Base-by-base conservation (phyloP, 2,888 invertebrate genomes). In the Rhodophaea formosa region DNA sequence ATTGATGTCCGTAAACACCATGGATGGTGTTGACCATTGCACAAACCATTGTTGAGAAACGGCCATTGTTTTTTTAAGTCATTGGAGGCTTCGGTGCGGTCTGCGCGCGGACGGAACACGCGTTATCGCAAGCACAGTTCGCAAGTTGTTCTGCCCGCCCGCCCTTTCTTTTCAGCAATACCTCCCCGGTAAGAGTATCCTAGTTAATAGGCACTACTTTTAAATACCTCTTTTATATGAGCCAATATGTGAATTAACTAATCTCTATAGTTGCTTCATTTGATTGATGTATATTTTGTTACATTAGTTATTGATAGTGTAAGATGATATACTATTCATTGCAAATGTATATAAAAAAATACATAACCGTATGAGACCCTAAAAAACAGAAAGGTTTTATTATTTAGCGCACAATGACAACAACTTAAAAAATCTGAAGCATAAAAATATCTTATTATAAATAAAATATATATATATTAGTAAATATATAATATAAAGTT, bases 31-130 rank as follows among this genome's bases (percentile, higher is more conserved):
- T 12, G 87, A 79, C 91, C 91, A 92, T 71, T 91, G 88, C 61
- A 90, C 78, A 69, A 89, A 90, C 90, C 91, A 92, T 78, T 90
- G 91, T 72, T 90, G 87, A 60, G 90, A 88, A 66, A 89, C 82
- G 59, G 91, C 88, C 88, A 91, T 91, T 53, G 61, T 73, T 8
- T 65, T 64, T 39, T 39, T 39, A 39, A 39, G n/a, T 39, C 39
- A 39, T 39, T 73, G 8, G 47, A 14, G 29, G n/a, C n/a, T 30
- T 29, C 47, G 12, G 12, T 3, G 17, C 15, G 46, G 16, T 12
- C 46, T 5, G 12, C 15, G 8, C 29, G 8, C 15, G 7, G 16
- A 76, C 78, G 71, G 69, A 65, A 71, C 74, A 77, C 76, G 76
- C 85, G 85, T 81, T 75, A 75, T 69, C 72, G 64, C 79, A 71